phyloP scores from a whole-genome alignment of 2,113 vertebrate genomes.

The Salvelinus sp. region DNA sequence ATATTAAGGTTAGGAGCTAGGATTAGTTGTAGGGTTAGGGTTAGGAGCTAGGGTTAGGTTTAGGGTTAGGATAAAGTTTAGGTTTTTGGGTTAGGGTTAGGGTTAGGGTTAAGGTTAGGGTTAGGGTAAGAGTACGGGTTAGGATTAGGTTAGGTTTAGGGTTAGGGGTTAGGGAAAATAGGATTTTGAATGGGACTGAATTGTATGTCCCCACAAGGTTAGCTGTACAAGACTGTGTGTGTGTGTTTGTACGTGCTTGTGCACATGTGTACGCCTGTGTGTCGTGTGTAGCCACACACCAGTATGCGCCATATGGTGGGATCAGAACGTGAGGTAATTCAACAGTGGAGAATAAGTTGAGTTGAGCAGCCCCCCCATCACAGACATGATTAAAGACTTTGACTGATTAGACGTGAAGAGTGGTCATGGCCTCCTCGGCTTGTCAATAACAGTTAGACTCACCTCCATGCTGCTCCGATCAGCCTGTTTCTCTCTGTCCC shows the following conservation, averaged over 20 bases:
- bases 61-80: no score
- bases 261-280: background rate
- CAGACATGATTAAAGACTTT: slow-evolving; percentile 22
- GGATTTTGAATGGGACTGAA: no score
- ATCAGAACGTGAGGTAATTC: slow-evolving; percentile 4
- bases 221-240: background rate
- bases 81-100: no score
- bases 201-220: no score
- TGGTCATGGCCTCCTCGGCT: background rate
- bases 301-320: background rate
- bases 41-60: no score
- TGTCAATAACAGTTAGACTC: background rate
- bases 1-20: no score
- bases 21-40: no score
- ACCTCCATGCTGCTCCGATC: background rate
- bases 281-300: background rate
- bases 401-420: slow-evolving; percentile 6
- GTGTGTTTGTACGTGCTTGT: background rate
- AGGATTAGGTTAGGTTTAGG: no score
- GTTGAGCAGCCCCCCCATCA: slow-evolving; percentile 3
- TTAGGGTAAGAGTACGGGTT: no score
- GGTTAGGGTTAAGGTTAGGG: no score
- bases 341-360: slow-evolving; percentile 1
- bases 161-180: no score
- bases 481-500: background rate